These are phyloP conservation scores for Griposia aprilina DNA, from an alignment of 2,888 invertebrate species.

Conservation along the genomic window DNA sequence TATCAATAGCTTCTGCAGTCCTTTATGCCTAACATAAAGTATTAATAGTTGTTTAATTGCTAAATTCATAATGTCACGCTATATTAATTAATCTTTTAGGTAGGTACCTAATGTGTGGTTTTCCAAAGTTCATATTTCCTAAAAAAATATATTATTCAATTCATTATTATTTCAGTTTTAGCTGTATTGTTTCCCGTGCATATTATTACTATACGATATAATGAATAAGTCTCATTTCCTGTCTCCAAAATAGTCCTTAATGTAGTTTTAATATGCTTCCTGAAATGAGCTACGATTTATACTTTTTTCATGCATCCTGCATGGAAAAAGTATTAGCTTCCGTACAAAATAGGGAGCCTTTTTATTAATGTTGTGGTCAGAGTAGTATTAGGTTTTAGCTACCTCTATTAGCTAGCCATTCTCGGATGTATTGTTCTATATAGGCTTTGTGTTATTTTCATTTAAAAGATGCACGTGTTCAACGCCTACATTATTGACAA, in stretches of 20 bases:
- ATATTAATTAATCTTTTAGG: background rate
- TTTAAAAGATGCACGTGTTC: background rate
- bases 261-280: slow-evolving; percentile 23
- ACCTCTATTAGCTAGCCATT: background rate
- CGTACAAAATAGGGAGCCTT: slow-evolving; percentile 26
- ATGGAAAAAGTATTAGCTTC: slow-evolving; percentile 38
- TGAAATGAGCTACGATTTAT: slow-evolving; percentile 21
- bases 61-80: background rate
- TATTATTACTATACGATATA: background rate
- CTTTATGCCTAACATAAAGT: background rate
- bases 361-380: slow-evolving; percentile 46
- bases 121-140: background rate
- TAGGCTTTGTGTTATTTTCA: background rate
- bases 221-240: background rate
- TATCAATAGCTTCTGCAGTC: background rate
- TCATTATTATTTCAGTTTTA: background rate
- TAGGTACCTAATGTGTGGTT: background rate
- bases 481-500: background rate
- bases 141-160: background rate
- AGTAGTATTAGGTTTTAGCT: slow-evolving; percentile 10
- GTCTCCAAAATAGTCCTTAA: background rate
- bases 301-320: slow-evolving; percentile 31
- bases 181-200: background rate
- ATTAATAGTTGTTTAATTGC: background rate
- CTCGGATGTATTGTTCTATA: background rate